These are phyloP conservation scores for Parnassius orleans DNA, from an alignment of 2,888 invertebrate species.

Conservation along the genomic window DNA sequence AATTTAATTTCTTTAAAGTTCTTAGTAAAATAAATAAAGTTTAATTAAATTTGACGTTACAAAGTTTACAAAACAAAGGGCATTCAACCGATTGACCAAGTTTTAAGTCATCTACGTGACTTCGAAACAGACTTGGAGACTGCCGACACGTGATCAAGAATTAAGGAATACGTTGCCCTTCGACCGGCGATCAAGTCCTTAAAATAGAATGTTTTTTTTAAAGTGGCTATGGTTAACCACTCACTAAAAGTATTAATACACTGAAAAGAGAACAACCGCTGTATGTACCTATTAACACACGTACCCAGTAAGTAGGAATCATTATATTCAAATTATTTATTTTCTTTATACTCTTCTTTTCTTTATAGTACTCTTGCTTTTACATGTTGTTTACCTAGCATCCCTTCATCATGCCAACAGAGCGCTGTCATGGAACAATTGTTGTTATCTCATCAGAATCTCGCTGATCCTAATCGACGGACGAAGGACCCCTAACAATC, in stretches of 20 bases:
- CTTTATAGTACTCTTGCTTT: constrained; percentile 29
- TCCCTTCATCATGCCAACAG: constrained; percentile 24
- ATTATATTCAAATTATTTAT: not conserved
- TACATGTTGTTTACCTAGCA: constrained; percentile 34
- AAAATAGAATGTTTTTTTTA: not conserved
- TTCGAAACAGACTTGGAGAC: not conserved
- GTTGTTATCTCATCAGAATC: constrained; percentile 51
- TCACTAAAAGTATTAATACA: not conserved
- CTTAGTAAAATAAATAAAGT: too few species aligned
- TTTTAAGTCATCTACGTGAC: not conserved
- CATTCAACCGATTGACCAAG: too few species aligned
- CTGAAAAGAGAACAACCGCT: not conserved
- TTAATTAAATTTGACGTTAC: too few species aligned
- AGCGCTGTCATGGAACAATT: constrained; percentile 14
- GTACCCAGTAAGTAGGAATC: not conserved
- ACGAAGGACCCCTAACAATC: constrained; percentile 51
- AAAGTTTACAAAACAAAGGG: too few species aligned
- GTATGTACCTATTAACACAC: constrained; percentile 3
- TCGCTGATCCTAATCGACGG: constrained; percentile 37
- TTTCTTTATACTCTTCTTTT: too few species aligned
- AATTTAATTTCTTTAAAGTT: too few species aligned
- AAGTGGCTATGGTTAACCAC: not conserved
- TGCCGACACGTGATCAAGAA: not conserved
- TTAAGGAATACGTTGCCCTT: not conserved
- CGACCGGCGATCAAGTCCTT: not conserved